Conservation (phyloP, 92 coral and sea anemone genomes). For the Bergia sp. region DNA sequence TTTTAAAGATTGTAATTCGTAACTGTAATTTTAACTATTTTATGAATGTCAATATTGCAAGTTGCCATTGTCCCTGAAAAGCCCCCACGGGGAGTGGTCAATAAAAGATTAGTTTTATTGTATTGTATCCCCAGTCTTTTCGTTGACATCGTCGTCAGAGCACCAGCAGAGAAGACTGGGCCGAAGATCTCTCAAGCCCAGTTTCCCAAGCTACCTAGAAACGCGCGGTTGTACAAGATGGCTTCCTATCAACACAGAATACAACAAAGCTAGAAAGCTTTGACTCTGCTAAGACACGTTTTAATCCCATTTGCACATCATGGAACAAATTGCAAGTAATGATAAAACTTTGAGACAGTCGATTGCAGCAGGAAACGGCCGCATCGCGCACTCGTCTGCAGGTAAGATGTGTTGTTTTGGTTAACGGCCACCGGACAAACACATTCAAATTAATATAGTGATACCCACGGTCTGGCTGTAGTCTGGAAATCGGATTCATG, state of each 20-base stretch:
- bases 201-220: slow-evolving; percentile 68
- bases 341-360: slow-evolving; percentile 42
- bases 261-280: slow-evolving; percentile 9
- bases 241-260: slow-evolving; percentile 79
- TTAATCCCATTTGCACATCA: background rate
- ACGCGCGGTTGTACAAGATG: slow-evolving; percentile 79
- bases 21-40: too few relatives aligned
- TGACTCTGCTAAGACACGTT: background rate
- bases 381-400: slow-evolving; percentile 8
- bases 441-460: too few relatives aligned
- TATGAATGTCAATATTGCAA: too few relatives aligned
- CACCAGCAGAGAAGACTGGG: background rate
- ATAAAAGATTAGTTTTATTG: too few relatives aligned
- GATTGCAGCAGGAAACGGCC: slow-evolving; percentile 27
- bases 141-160: background rate
- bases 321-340: slow-evolving; percentile 36
- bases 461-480: too few relatives aligned
- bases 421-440: background rate
- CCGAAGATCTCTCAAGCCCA: slow-evolving; percentile 31
- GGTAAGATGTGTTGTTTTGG: slow-evolving; percentile 10
- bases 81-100: too few relatives aligned
- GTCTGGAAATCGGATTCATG: background rate
- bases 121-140: background rate
- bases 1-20: too few relatives aligned
- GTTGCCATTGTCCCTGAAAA: too few relatives aligned